Evolutionary conservation across 1,140 invertebrate species (phyloP), one percentile per base, ranked within the genome.

Genomic region (Trichonephila clavata): DNA sequence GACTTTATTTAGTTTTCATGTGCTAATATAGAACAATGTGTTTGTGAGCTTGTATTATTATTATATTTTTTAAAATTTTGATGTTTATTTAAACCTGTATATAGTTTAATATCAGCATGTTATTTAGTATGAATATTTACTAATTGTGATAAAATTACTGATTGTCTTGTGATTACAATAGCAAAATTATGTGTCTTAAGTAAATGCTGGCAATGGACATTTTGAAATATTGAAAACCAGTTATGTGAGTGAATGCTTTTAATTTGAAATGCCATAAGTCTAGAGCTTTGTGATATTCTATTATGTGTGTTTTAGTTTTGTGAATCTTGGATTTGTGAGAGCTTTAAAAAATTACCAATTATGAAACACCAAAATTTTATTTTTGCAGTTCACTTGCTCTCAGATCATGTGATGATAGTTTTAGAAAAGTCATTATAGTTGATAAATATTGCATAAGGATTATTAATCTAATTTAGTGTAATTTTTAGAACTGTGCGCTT

Each of bases 61-160:
- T 39, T 39, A n/a, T n/a, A n/a, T 3, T 32, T 77, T 27, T 39
- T 16, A 13, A 50, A 50, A 77, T 20, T 77, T 39, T 21, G 65
- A 24, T 68, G 71, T 77, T 77, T 77, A 77, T 77, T 77, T 77
- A 77, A 77, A 6, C 71, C 16, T 77, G 71, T 77, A 77, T 77
- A 77, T 77, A 77, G 18, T 77, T 77, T 18, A 27, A 77, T 77
- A 77, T 77, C 71, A 77, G 7, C 32, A 16, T 77, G 27, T 77
- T 39, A 77, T 77, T 77, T 77, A 77, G 71, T 39, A 39, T 77
- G 27, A 32, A 77, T 77, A 27, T 32, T 77, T 77, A 32, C 71
- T 77, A 39, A 77, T 32, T 77, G 71, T 77, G 71, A 77, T 77
- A 77, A 77, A 77, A 77, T 77, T 77, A 39, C 32, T 39, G 16